Evolutionary conservation across 2,888 invertebrate genomes (phyloP), one percentile per base, ranked within the genome.

Genomic region (Amblyteles armatorius): DNA sequence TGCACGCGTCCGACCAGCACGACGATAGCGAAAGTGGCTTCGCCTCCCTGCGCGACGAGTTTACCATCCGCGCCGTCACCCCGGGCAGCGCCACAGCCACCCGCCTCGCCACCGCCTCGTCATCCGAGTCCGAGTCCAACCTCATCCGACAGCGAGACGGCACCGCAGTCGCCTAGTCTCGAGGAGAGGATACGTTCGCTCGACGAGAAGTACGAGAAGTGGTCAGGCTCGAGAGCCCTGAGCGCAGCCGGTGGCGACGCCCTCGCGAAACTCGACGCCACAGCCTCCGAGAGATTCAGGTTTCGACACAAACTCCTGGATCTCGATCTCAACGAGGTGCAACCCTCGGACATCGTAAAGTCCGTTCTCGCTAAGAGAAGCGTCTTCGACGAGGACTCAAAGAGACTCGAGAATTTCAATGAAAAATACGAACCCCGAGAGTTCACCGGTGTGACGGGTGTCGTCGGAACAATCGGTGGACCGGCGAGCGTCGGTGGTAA

Each of bases 311-410:
- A 97, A 90, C 95, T 98, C 78, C 95, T 98, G 60, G 97, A 98
- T 90, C 95, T 97, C 83, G 97, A 97, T 92, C 95, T 97, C 84
- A 96, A 96, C 91, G 97, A 97, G 91, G 95, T 97, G 83, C 98
- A 98, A 93, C 99, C 98, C 0, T 99, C 99, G 33, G 98, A 98
- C 90, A 98, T 99, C 90, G 97, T 98, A 55, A 97, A 98, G 91
- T 98, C 98, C 33, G 96, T 99, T 90, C 95, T 99, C 91, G 98
- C 98, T 5, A 98, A 98, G 94, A 96, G 97, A 87, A 98, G 98
- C 74, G 98, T 99, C 77, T 99, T 99, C 94, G 99, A 99, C 93
- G 99, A 99, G 94, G 99, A 99, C 93, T 96, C 97, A 57, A 98
- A 99, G 94, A 95, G 99, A 50, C 95, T 99, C 82, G 98, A 98